Base-by-base conservation (phyloP, 2,888 invertebrate species). In the Coelogynopora nodosa region DNA sequence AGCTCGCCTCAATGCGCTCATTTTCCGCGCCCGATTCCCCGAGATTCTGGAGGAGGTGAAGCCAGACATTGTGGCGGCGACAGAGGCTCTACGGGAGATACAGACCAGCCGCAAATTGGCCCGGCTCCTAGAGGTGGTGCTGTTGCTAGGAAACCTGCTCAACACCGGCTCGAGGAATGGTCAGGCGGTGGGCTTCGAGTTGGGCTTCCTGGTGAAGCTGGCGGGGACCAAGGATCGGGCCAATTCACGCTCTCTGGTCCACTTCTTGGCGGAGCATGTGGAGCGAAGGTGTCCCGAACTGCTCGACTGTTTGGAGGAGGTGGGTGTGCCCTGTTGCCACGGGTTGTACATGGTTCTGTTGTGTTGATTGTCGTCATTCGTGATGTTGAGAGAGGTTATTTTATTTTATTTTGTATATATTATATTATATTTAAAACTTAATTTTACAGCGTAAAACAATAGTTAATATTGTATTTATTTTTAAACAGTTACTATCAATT, bases 141-240 rank as follows among this genome's bases (percentile, higher is more conserved):
- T 99, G 0, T 92, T 97, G 13, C 93, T 98, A 28, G 98, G 98
- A 0, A 99, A 99, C 92, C 97, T 96, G 90, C 96, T 99, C 96
- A 98, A 98, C 92, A 94, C 96, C 0, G 97, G 97, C 0, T 96
- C 97, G 2, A 95, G 95, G 90, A 97, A 97, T 91, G 97, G 95
- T 0, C 96, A 92, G 88, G 96, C 97, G 0, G 95, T 96, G 90
- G 99, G 97, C 0, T 99, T 98, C 92, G 98, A 99, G 92, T 96
- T 99, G 90, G 96, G 95, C 91, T 98, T 96, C 91, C 93, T 99
- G 10, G 95, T 29, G 18, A 88, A 93, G 93, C 89, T 93, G 86
- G 89, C 90, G 29, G 92, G 92, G 88, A 93, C 93, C 0, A 98
- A 98, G 92, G 96, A 97, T 90, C 93, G 95, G 74, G 96, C 97